These are phyloP conservation scores for Archips crataeganus DNA, from an alignment of 2,888 invertebrate species.

Conservation along the genomic window DNA sequence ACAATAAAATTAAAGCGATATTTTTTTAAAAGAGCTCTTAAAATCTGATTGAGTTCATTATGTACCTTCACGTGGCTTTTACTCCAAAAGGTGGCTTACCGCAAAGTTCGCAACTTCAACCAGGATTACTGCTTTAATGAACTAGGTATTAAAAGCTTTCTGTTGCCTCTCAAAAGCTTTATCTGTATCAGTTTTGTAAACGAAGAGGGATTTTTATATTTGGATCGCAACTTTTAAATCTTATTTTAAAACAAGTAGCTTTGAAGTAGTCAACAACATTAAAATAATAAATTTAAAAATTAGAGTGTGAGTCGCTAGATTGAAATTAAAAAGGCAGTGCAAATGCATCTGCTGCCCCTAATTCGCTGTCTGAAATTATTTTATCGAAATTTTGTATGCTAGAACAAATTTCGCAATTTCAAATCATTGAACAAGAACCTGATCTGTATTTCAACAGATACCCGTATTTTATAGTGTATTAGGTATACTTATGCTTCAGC, in stretches of 20 bases:
- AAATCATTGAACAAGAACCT: background rate
- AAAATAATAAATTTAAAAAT: background rate
- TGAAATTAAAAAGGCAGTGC: background rate
- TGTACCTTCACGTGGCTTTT: constrained; percentile 28
- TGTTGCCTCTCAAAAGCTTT: constrained; percentile 18
- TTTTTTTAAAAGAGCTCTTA: constrained; percentile 18
- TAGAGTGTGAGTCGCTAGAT: constrained; percentile 3
- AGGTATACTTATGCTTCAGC: background rate
- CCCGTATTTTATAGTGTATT: background rate
- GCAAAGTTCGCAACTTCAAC: constrained; percentile 31
- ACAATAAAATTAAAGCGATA: background rate
- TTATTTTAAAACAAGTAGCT: background rate
- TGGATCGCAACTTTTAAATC: constrained; percentile 4
- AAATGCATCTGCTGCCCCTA: background rate
- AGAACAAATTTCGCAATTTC: background rate
- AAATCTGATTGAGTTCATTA: constrained; percentile 18
- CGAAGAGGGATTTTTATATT: background rate
- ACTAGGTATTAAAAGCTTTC: constrained; percentile 36
- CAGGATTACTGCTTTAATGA: constrained; percentile 38
- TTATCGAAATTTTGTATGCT: background rate
- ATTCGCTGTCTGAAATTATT: constrained; percentile 1
- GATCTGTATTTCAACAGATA: background rate
- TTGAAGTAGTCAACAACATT: background rate
- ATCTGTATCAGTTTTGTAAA: constrained; percentile 12
- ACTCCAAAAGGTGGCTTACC: constrained; percentile 30